These are phyloP conservation scores for Corapipo altera DNA, from an alignment of 2,113 vertebrate species.

Conservation along the genomic window DNA sequence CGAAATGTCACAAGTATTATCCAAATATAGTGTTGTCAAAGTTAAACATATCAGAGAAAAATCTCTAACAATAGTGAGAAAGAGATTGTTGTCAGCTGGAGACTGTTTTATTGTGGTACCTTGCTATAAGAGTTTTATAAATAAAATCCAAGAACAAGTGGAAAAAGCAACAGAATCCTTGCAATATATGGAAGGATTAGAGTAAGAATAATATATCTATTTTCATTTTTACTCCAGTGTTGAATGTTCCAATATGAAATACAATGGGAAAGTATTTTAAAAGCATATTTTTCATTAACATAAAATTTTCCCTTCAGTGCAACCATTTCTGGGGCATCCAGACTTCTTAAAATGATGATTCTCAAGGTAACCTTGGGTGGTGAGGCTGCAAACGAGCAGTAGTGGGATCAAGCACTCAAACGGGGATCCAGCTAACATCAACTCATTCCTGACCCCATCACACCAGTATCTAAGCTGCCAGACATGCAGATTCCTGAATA, in stretches of 20 bases:
- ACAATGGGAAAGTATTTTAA: background rate
- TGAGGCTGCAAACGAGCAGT: background rate
- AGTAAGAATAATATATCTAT: background rate
- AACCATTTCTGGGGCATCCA: background rate
- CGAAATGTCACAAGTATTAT: background rate
- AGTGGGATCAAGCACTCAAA: fast-evolving
- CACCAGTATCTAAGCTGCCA: background rate
- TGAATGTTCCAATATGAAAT: background rate
- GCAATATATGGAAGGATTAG: constrained; percentile 36
- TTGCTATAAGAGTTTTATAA: background rate
- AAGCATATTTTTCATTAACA: background rate
- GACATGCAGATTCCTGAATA: background rate
- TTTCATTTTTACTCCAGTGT: background rate
- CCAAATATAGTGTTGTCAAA: background rate
- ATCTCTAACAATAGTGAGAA: background rate
- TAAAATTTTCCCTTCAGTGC: background rate
- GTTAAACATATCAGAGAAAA: constrained; percentile 1
- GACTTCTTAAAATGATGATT: background rate
- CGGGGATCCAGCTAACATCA: background rate
- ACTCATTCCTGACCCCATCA: background rate
- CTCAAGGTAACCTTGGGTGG: background rate
- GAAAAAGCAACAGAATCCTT: constrained; percentile 28
- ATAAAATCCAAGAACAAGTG: constrained; percentile 9
- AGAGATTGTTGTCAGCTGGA: background rate
- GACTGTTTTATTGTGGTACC: background rate